Conservation (phyloP, 2,113 vertebrate genomes). For the Campylomormyrus tamandua region DNA sequence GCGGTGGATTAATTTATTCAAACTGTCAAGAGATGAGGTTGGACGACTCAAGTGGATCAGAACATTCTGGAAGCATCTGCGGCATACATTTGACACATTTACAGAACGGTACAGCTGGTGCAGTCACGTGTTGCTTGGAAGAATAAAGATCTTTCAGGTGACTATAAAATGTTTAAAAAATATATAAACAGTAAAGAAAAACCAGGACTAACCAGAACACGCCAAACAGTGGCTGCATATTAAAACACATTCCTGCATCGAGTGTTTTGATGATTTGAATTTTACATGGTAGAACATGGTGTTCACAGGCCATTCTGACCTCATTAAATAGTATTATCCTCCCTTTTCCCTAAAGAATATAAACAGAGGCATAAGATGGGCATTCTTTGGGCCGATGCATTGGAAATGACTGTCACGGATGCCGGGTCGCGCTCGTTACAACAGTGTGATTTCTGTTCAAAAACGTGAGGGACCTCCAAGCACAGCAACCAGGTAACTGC, state of each 20-base stretch:
- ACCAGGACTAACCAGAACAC: background rate
- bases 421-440: background rate
- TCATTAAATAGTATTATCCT: background rate
- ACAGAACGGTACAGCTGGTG: background rate
- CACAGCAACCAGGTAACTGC: background rate
- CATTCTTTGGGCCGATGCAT: background rate
- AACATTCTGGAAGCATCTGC: conserved; percentile 11
- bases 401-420: background rate
- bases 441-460: background rate
- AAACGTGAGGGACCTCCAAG: background rate
- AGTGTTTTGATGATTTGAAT: background rate
- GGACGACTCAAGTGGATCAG: conserved; percentile 1
- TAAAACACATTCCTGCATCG: conserved; percentile 11
- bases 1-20: conserved; percentile 9
- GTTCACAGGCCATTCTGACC: background rate
- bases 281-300: background rate
- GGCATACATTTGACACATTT: background rate
- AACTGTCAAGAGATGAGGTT: background rate
- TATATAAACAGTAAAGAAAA: background rate
- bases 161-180: background rate
- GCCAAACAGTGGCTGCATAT: background rate
- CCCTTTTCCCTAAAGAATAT: background rate
- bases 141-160: background rate
- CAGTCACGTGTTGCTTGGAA: background rate
- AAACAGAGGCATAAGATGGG: background rate